Base-by-base conservation (phyloP, 2,888 invertebrate genomes). In the Peribatodes rhomboidaria region DNA sequence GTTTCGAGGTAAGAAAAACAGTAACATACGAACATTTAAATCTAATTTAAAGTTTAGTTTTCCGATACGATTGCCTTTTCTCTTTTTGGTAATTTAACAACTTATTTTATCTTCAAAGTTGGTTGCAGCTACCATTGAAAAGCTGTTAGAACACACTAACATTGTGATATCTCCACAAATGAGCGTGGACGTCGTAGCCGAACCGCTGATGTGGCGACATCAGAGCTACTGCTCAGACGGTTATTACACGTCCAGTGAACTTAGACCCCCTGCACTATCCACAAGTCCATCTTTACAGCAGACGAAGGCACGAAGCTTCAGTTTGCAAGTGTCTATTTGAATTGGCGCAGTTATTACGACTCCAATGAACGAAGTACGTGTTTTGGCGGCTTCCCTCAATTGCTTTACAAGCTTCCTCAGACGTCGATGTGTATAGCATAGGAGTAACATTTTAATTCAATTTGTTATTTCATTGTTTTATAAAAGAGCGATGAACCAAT, bases 291-390 rank as follows among this genome's bases (percentile, higher is more conserved):
- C 63, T 49, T 58, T 63, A 69, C 56, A 67, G 67, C 69, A 35
- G 16, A 37, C 7, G 33, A n/a, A 46, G 13, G 14, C 31, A n/a
- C 35, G 18, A 54, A 49, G 49, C 47, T 13, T 7, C 10, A 14
- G 42, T 39, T 37, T 35, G 46, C 42, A 39, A 46, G 53, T 46
- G 53, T 50, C 64, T 22, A 10, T 54, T 16, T 31, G 55, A 68
- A 69, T 72, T 84, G 89, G 89, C 67, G 74, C 47, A 69, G 70
- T 75, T 80, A 79, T 87, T 88, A 89, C 87, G 84, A 87, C 80
- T 75, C 74, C 79, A 88, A 86, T 89, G 88, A 90, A 89, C 88
- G 86, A 84, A 85, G 78, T 88, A 90, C 90, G 90, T 92, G 91
- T 90, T 90, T 89, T 90, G 89, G 89, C 88, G 88, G 86, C 82